Evolutionary conservation across 2,797 vertebrate genomes (phyloP).

Genomic region (Sebastes nivosus): DNA sequence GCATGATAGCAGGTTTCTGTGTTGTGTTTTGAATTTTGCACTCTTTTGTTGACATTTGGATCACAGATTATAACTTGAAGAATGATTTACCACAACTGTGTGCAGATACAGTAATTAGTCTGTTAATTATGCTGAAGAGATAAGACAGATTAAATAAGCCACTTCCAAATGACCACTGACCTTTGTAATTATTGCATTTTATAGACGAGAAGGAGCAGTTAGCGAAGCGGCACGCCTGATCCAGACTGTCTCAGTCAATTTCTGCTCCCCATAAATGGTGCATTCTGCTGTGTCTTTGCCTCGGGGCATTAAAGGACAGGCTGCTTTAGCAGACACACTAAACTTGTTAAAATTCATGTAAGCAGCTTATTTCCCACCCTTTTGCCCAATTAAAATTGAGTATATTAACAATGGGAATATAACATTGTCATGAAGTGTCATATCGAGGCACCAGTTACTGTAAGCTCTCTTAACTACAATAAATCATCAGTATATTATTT

Average conservation of each 20-base stretch:
- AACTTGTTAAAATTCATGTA: conserved; percentile 77
- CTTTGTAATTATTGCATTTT: conserved; percentile 70
- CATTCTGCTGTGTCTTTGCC: conserved; percentile 75
- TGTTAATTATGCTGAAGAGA: conserved; percentile 69
- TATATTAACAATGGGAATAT: conserved; percentile 55
- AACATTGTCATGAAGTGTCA: conserved; percentile 22
- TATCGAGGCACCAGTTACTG: background rate
- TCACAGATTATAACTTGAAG: conserved; percentile 14
- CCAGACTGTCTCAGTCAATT: conserved; percentile 37
- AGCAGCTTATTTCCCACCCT: conserved; percentile 76
- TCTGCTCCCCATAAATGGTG: conserved; percentile 74
- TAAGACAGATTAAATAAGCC: conserved; percentile 61
- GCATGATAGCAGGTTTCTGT: background rate
- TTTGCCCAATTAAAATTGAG: conserved; percentile 76
- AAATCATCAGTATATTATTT: conserved; percentile 2
- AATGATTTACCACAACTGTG: conserved; percentile 38
- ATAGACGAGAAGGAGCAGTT: conserved; percentile 43
- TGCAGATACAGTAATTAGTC: conserved; percentile 64
- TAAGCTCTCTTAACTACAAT: conserved; percentile 5
- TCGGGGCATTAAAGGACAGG: conserved; percentile 60
- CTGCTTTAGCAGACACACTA: conserved; percentile 69
- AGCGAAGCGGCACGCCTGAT: conserved; percentile 45
- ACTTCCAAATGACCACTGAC: conserved; percentile 62
- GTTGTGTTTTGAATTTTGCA: background rate
- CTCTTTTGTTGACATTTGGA: conserved; percentile 34